Conservation (phyloP, 2,113 vertebrate species). For the Anoura caudifer region DNA sequence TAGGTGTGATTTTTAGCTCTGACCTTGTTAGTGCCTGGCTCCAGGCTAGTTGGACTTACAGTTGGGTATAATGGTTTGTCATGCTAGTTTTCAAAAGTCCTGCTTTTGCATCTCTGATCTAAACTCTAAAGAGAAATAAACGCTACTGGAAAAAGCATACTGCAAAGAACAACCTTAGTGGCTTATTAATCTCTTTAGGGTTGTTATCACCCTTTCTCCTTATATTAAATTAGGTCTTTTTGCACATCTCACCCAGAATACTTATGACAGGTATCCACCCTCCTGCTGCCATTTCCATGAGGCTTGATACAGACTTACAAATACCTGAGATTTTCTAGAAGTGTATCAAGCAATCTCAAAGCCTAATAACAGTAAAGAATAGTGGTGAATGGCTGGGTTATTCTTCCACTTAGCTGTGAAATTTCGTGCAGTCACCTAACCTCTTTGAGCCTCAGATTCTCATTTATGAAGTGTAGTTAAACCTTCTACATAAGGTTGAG, state of each 20-base stretch:
- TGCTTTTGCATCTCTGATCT: slow-evolving; percentile 32
- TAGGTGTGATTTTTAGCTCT: neutral
- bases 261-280: neutral
- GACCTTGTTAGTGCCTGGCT: neutral
- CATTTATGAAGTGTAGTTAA: slow-evolving; percentile 8
- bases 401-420: neutral
- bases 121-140: neutral
- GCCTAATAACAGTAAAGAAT: neutral
- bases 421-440: neutral
- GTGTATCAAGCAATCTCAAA: neutral
- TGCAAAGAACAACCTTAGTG: neutral
- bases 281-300: neutral
- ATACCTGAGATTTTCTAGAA: slow-evolving; percentile 11
- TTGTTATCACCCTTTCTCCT: neutral
- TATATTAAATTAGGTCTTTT: neutral
- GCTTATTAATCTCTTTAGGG: neutral
- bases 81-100: neutral
- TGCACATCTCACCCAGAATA: slow-evolving; percentile 14
- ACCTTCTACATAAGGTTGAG: neutral
- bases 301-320: neutral
- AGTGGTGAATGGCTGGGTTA: neutral
- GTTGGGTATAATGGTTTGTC: neutral
- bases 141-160: neutral
- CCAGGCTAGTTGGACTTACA: neutral
- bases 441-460: neutral